Evolutionary conservation across 2,797 vertebrate species (phyloP).

Genomic region (Acanthornis magna): DNA sequence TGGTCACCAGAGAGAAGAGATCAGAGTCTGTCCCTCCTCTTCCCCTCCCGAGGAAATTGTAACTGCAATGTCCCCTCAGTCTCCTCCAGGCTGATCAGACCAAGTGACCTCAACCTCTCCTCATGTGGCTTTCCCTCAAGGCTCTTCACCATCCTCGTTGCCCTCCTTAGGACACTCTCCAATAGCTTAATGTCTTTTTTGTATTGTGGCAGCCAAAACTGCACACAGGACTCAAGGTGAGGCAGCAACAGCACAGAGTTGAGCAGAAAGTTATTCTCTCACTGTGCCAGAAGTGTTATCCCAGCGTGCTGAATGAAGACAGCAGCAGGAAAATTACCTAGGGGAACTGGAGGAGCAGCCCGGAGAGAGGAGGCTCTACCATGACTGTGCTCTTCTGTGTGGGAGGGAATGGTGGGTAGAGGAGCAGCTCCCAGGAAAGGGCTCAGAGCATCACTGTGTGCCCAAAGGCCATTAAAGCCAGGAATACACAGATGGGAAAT

Average conservation of each 20-base stretch:
- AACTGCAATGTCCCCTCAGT: accelerated
- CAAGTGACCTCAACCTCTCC: accelerated
- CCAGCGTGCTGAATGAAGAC: not conserved
- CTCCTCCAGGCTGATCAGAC: not conserved
- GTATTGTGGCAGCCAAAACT: not conserved
- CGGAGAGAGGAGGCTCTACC: not conserved
- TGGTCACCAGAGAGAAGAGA: not conserved
- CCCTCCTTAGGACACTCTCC: not conserved
- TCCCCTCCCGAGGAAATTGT: accelerated
- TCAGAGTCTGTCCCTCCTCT: not conserved
- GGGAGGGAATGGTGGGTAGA: too few relatives aligned
- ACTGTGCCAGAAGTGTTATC: not conserved
- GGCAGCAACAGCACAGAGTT: accelerated
- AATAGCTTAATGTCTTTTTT: not conserved
- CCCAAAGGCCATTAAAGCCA: not conserved
- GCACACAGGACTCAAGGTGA: accelerated
- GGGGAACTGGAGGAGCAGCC: not conserved
- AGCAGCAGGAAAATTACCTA: not conserved
- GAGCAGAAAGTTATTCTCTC: not conserved
- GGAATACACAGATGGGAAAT: not conserved
- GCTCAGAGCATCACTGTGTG: not conserved
- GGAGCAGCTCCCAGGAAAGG: not conserved
- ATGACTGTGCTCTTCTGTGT: not conserved
- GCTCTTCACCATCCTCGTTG: not conserved
- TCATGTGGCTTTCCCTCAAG: accelerated